Evolutionary conservation across 2,888 invertebrate species (phyloP).

Genomic region (Limnephilus lunatus): DNA sequence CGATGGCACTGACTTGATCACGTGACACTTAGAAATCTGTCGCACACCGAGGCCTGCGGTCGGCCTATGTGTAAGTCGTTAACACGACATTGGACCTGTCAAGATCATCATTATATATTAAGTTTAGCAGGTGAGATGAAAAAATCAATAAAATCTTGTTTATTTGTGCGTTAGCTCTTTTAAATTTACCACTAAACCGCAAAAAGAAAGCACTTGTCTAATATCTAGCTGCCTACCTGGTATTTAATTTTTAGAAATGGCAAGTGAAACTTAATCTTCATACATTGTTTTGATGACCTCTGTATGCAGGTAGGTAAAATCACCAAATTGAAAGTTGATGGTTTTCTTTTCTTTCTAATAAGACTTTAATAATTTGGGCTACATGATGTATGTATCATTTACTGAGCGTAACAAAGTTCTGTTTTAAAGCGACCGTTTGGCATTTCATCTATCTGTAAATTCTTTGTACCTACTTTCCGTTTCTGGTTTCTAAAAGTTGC

Average conservation of each 20-base stretch:
- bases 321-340: background rate
- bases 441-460: too few relatives aligned
- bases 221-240: background rate
- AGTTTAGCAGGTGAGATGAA: background rate
- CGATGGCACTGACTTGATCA: background rate
- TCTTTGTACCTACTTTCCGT: too few relatives aligned
- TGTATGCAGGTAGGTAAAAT: background rate
- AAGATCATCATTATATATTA: background rate
- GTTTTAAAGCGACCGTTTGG: too few relatives aligned
- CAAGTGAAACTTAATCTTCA: background rate
- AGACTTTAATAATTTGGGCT: background rate
- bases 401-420: background rate
- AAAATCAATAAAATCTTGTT: background rate
- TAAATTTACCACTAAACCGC: background rate
- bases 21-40: background rate
- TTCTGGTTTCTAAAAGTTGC: too few relatives aligned
- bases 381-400: background rate
- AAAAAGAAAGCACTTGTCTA: background rate
- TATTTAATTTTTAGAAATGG: background rate
- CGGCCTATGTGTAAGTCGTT: too few relatives aligned
- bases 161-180: background rate
- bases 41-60: too few relatives aligned
- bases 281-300: background rate
- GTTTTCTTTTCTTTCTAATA: background rate
- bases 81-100: background rate